Evolutionary conservation across 2,888 invertebrate genomes (phyloP).

Genomic region (Empis stercorea): DNA sequence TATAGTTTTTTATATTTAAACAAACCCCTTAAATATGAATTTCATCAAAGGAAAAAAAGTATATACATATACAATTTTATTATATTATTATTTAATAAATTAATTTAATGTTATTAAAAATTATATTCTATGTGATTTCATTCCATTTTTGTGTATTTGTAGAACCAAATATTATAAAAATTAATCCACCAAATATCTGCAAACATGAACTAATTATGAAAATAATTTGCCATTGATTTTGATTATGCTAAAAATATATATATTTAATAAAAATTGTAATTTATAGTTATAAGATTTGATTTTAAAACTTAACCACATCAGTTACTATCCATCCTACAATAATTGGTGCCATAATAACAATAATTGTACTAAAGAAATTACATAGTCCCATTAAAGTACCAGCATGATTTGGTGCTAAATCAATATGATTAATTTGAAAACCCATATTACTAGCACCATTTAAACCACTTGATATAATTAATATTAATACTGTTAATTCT

Average conservation of each 20-base stretch:
- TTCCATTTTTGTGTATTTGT: slow-evolving; percentile 47
- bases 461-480: slow-evolving; percentile 44
- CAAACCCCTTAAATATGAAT: too few relatives aligned
- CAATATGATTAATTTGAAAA: slow-evolving; percentile 51
- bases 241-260: slow-evolving; percentile 22
- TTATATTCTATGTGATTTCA: slow-evolving; percentile 9
- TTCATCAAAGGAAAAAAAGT: too few relatives aligned
- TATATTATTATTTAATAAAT: too few relatives aligned
- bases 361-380: slow-evolving; percentile 47
- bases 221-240: slow-evolving; percentile 40
- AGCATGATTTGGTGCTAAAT: slow-evolving; percentile 55
- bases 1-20: too few relatives aligned
- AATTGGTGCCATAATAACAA: slow-evolving; percentile 49
- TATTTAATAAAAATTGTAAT: not conserved
- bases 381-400: slow-evolving; percentile 57
- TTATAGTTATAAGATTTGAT: not conserved
- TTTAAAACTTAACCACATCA: slow-evolving; percentile 38
- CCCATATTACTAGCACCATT: slow-evolving; percentile 48
- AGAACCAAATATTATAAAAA: slow-evolving; percentile 41
- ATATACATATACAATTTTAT: too few relatives aligned
- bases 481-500: slow-evolving; percentile 36
- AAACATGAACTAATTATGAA: slow-evolving; percentile 42
- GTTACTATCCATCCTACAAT: slow-evolving; percentile 43
- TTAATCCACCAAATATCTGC: slow-evolving; percentile 39
- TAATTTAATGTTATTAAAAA: not conserved